phyloP scores from a whole-genome alignment of 1,140 invertebrate genomes.

The Oryzaephilus surinamensis region DNA sequence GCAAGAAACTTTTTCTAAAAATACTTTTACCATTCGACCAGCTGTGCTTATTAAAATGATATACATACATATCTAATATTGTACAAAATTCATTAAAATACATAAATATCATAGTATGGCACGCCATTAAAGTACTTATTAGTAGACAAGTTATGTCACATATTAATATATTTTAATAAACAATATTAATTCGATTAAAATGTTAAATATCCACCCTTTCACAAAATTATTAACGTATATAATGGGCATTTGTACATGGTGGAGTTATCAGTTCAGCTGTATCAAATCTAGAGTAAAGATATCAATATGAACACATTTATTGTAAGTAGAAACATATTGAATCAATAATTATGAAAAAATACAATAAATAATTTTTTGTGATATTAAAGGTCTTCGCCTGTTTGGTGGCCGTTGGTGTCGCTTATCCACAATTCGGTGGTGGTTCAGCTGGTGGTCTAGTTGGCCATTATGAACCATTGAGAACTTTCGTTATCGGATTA shows the following conservation, averaged over 20 bases:
- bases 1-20: too few relatives aligned
- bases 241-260: slow-evolving; percentile 3
- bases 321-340: slow-evolving; percentile 5
- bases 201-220: slow-evolving; percentile 14
- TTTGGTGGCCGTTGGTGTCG: slow-evolving; percentile 4
- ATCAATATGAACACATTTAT: slow-evolving; percentile 10
- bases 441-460: slow-evolving; percentile 12
- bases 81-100: too few relatives aligned
- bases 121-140: too few relatives aligned
- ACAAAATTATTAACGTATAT: slow-evolving; percentile 12
- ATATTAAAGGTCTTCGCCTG: slow-evolving; percentile 9
- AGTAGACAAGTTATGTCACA: slow-evolving; percentile 9
- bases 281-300: slow-evolving; percentile 8
- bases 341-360: too few relatives aligned
- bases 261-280: slow-evolving; percentile 11
- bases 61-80: too few relatives aligned
- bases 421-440: too few relatives aligned
- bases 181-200: slow-evolving; percentile 8
- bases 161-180: slow-evolving; percentile 10
- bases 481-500: too few relatives aligned
- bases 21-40: too few relatives aligned
- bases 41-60: too few relatives aligned
- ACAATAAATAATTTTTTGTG: slow-evolving; percentile 3
- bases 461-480: slow-evolving; percentile 6
- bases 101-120: too few relatives aligned